These are phyloP conservation scores for Ichneumoninae sp. DNA, from an alignment of 2,888 invertebrate species.

Conservation along the genomic window DNA sequence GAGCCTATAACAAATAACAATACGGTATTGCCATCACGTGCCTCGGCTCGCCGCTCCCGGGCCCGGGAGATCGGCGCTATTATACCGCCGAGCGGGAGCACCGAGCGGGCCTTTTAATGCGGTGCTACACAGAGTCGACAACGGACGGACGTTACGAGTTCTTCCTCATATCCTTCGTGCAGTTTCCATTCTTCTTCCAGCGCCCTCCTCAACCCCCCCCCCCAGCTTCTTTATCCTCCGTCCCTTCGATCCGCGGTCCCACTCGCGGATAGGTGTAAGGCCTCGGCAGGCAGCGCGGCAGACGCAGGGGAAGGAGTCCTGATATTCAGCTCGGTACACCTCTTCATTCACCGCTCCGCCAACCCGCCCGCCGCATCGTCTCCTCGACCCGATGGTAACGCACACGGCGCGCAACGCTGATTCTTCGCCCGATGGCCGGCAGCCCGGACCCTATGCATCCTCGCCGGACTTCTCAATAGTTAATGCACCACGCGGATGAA, in stretches of 20 bases:
- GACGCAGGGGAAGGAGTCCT: conserved; percentile 20
- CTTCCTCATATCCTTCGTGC: conserved; percentile 58
- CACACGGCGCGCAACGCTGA: conserved; percentile 36
- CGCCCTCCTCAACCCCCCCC: conserved; percentile 40
- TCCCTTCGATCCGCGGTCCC: too few relatives aligned
- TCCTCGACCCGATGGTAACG: conserved; percentile 15
- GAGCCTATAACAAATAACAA: conserved; percentile 76
- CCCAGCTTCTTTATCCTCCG: conserved; percentile 11
- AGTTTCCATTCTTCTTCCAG: conserved; percentile 49
- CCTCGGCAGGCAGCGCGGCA: too few relatives aligned
- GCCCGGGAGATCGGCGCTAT: conserved; percentile 74
- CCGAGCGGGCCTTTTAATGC: conserved; percentile 40
- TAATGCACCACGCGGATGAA: conserved; percentile 77
- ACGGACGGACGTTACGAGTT: conserved; percentile 68
- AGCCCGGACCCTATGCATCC: conserved; percentile 15
- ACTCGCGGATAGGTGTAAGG: too few relatives aligned
- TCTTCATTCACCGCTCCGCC: conserved; percentile 42
- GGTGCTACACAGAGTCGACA: conserved; percentile 67
- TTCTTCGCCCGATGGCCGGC: conserved; percentile 56
- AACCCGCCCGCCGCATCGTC: conserved; percentile 7
- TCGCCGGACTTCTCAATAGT: conserved; percentile 74
- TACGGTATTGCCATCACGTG: conserved; percentile 79
- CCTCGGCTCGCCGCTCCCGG: conserved; percentile 32
- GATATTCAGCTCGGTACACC: conserved; percentile 33
- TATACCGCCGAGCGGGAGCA: conserved; percentile 69